Evolutionary conservation across 1,140 invertebrate genomes (phyloP).

Genomic region (Temnothorax longispinosus): DNA sequence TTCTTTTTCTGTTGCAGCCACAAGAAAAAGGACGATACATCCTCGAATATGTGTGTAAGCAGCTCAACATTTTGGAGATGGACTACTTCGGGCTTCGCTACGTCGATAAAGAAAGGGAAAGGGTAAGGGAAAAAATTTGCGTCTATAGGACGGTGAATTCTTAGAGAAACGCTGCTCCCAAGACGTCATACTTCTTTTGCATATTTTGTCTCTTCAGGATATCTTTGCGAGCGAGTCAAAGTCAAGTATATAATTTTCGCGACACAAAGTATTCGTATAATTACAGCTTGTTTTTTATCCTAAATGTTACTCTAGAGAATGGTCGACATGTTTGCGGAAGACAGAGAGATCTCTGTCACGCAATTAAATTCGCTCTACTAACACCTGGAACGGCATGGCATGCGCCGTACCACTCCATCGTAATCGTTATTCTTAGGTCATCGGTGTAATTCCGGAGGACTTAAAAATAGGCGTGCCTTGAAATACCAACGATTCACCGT

Average conservation of each 20-base stretch:
- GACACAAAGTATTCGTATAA: not conserved
- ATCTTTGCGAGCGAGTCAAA: not conserved
- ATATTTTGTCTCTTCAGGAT: not conserved
- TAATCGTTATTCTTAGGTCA: slow-evolving; percentile 63
- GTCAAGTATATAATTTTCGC: not conserved
- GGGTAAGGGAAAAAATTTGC: slow-evolving; percentile 89
- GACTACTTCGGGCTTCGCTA: slow-evolving; percentile 99
- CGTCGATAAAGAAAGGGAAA: slow-evolving; percentile 96
- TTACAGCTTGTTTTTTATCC: not conserved
- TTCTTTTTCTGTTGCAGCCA: slow-evolving; percentile 88
- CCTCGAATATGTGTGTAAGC: slow-evolving; percentile 96
- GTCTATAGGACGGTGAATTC: not conserved
- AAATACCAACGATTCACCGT: slow-evolving; percentile 56
- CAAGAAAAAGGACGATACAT: slow-evolving; percentile 97
- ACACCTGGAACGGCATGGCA: slow-evolving; percentile 29
- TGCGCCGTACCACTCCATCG: slow-evolving; percentile 18
- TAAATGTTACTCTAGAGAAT: not conserved
- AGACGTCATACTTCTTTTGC: not conserved
- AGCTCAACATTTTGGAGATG: slow-evolving; percentile 97
- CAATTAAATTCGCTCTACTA: slow-evolving; percentile 30
- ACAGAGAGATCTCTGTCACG: slow-evolving; percentile 13
- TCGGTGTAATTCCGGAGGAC: slow-evolving; percentile 48
- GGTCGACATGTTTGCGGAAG: not conserved
- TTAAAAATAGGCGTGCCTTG: slow-evolving; percentile 59
- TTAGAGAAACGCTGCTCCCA: not conserved